These are phyloP conservation scores for Leucoraja ocellata DNA, from an alignment of 2,797 vertebrate genomes.

Conservation along the genomic window DNA sequence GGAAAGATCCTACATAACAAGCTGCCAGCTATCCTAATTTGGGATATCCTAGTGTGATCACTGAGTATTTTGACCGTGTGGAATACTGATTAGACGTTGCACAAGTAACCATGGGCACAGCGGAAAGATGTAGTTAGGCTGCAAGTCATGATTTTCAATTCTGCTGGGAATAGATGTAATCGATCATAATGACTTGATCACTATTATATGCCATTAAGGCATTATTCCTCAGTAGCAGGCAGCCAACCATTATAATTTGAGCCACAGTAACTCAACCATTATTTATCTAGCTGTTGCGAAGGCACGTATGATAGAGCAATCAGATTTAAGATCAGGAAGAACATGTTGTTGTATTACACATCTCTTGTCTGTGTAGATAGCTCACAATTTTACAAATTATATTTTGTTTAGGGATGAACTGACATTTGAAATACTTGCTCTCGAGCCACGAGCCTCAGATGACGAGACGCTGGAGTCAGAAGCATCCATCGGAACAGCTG, in stretches of 20 bases:
- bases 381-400: not conserved
- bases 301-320: not conserved
- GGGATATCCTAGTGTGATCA: no score
- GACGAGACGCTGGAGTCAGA: slow-evolving; percentile 95
- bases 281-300: not conserved
- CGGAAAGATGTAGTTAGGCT: no score
- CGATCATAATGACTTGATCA: no score
- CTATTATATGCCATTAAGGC: no score
- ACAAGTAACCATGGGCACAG: no score
- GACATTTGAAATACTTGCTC: slow-evolving; percentile 84
- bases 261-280: not conserved
- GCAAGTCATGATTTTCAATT: no score
- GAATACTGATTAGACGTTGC: no score
- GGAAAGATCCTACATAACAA: not conserved
- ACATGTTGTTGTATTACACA: not conserved
- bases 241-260: not conserved
- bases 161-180: no score
- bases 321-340: not conserved
- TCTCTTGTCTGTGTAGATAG: accelerated
- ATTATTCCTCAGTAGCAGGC: not conserved
- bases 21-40: not conserved
- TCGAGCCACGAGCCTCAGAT: slow-evolving; percentile 90
- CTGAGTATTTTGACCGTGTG: no score
- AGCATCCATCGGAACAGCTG: slow-evolving; percentile 89
- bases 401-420: slow-evolving; percentile 75